These are phyloP conservation scores for Danio rerio DNA, from an alignment of 2,113 vertebrate species.

Conservation along the genomic window GRCz12tu NC_133193.1:21603501-21604000, in stretches of 20 bases:
- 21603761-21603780: constrained; percentile 43
- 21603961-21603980: constrained; percentile 40
- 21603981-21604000: constrained; percentile 40
- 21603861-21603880: constrained; percentile 42
- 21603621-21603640: constrained; percentile 3
- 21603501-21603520: constrained; percentile 46
- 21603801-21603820: constrained; percentile 45
- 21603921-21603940: constrained; percentile 41
- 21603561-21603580: constrained; percentile 28
- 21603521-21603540: constrained; percentile 21
- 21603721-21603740: constrained; percentile 24
- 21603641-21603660: background rate
- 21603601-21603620: constrained; percentile 18
- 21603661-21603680: background rate
- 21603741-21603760: constrained; percentile 11
- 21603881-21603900: constrained; percentile 32
- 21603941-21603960: constrained; percentile 27
- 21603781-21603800: constrained; percentile 35
- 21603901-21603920: constrained; percentile 23
- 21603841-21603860: constrained; percentile 30
- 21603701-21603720: constrained; percentile 38
- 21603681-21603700: constrained; percentile 5
- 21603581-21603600: background rate
- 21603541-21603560: constrained; percentile 27
- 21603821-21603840: constrained; percentile 45